Conservation (phyloP, 2,113 vertebrate species). For the Cochlearius cochlearius region DNA sequence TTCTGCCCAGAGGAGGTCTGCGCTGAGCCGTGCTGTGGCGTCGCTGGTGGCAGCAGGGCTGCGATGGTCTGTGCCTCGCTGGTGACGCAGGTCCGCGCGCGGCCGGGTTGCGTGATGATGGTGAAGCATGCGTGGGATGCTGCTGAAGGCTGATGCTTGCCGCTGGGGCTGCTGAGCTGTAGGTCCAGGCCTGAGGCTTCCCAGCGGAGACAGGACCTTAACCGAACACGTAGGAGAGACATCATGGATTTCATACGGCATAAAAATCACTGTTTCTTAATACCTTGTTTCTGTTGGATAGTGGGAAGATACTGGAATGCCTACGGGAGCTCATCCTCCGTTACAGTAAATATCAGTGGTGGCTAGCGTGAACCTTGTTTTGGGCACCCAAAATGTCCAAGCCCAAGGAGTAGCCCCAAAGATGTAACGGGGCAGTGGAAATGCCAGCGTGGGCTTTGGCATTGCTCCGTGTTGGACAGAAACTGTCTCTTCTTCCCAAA, state of each 20-base stretch:
- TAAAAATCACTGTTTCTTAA: not conserved
- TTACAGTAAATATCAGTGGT: not conserved
- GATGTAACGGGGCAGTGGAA: not conserved
- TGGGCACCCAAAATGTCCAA: not conserved
- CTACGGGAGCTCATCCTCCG: not conserved
- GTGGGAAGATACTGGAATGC: not conserved
- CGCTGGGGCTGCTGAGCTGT: not conserved
- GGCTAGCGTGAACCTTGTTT: not conserved
- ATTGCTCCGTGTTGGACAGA: not conserved
- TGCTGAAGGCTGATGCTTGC: not conserved
- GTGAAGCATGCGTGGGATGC: fast-evolving
- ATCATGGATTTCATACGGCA: not conserved
- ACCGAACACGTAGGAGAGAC: fast-evolving
- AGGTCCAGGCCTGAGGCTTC: not conserved
- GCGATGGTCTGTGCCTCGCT: fast-evolving
- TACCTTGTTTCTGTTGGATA: not conserved
- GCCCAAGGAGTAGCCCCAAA: not conserved
- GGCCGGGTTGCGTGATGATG: not conserved
- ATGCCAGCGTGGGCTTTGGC: not conserved
- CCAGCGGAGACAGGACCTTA: not conserved
- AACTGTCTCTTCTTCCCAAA: not conserved
- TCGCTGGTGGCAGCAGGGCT: not conserved
- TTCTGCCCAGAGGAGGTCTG: not conserved
- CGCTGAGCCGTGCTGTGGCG: fast-evolving
- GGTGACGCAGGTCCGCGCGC: fast-evolving